phyloP scores from a whole-genome alignment of 1,140 invertebrate genomes.

The Centruroides sculpturatus region DNA sequence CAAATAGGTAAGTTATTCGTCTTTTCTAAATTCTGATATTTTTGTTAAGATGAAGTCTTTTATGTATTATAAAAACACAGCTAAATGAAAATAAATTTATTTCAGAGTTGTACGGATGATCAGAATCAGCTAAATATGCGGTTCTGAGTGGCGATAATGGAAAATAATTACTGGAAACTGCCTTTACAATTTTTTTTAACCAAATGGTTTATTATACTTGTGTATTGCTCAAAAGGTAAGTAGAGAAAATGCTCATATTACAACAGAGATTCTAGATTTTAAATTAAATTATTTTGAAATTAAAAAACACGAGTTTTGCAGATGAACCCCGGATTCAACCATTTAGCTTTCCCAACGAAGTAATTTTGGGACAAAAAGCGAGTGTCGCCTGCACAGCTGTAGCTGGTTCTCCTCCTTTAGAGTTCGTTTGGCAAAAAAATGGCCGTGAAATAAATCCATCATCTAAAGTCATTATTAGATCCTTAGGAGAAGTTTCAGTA shows the following conservation, averaged over 20 bases:
- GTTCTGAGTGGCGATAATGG: background rate
- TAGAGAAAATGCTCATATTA: background rate
- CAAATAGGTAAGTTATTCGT: no score
- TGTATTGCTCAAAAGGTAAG: background rate
- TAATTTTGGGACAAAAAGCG: conserved; percentile 8
- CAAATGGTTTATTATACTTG: background rate
- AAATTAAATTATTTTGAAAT: no score
- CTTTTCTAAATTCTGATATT: no score
- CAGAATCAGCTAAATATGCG: no score
- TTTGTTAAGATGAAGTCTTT: no score
- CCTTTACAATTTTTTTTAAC: background rate
- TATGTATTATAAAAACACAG: no score
- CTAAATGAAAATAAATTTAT: no score
- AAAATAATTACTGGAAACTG: background rate
- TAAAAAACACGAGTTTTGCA: background rate
- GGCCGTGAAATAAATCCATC: conserved; percentile 2
- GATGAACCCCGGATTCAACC: conserved; percentile 6
- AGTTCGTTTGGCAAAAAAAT: conserved; percentile 9
- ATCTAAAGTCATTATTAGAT: background rate
- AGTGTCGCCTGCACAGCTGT: conserved; percentile 5
- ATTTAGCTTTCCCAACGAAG: conserved; percentile 7
- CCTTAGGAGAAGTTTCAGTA: conserved; percentile 2
- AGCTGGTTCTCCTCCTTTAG: conserved; percentile 2
- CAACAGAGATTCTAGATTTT: background rate
- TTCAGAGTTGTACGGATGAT: no score